Evolutionary conservation across 2,888 invertebrate species (phyloP).

Genomic region (Drosophila subsilvestris): DNA sequence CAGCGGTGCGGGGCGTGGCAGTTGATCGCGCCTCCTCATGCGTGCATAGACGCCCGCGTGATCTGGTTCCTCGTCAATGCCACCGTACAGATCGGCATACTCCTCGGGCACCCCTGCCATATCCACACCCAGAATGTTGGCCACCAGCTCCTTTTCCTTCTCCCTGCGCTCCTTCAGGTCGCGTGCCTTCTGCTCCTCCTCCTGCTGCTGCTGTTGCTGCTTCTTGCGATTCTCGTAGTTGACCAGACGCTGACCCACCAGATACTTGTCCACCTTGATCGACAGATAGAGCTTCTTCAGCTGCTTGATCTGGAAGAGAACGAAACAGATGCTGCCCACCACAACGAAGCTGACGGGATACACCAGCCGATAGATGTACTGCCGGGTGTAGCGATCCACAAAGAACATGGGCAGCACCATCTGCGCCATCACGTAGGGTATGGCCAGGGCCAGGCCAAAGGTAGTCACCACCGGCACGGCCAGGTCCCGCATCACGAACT

Average conservation of each 20-base stretch:
- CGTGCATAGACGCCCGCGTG: slow-evolving; percentile 28
- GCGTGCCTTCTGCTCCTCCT: slow-evolving; percentile 64
- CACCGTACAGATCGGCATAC: background rate
- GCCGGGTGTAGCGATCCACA: slow-evolving; percentile 87
- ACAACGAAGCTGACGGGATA: slow-evolving; percentile 95
- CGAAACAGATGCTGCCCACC: slow-evolving; percentile 88
- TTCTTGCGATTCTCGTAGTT: slow-evolving; percentile 96
- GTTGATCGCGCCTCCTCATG: slow-evolving; percentile 42
- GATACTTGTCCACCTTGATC: slow-evolving; percentile 99
- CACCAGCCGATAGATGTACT: slow-evolving; percentile 92
- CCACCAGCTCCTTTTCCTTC: slow-evolving; percentile 36
- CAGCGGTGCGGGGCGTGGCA: slow-evolving; percentile 41
- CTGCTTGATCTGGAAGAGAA: slow-evolving; percentile 95
- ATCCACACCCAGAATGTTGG: background rate
- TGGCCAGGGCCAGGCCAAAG: slow-evolving; percentile 94
- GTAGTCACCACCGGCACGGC: slow-evolving; percentile 95
- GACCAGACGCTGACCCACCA: slow-evolving; percentile 97
- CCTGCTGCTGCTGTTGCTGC: slow-evolving; percentile 83
- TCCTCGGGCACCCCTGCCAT: background rate
- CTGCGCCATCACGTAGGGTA: slow-evolving; percentile 96
- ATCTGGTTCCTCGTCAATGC: background rate
- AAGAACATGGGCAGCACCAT: slow-evolving; percentile 89
- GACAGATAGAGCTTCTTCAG: slow-evolving; percentile 97
- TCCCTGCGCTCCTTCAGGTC: slow-evolving; percentile 65
- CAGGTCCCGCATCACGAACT: slow-evolving; percentile 92